Percentiles rank a stretch among this genome's conserved stretches.
Conservation (phyloP, 2,797 vertebrate species). For the Eulemur rubriventer region DNA sequence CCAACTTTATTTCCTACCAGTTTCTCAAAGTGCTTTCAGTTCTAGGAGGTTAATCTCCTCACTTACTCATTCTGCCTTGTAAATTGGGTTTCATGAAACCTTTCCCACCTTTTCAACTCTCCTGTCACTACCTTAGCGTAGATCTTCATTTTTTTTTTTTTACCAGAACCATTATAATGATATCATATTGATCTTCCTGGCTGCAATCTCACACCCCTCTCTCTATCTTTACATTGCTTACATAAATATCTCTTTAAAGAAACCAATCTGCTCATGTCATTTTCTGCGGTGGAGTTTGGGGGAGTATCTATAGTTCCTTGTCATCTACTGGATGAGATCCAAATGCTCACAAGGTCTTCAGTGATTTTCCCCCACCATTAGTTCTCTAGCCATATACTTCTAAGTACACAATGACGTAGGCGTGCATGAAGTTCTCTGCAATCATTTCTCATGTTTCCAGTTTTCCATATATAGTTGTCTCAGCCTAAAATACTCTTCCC, state of each 20-base stretch:
- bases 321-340: neutral
- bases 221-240: neutral
- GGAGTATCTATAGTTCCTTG: neutral
- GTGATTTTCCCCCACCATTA: neutral
- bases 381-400: neutral
- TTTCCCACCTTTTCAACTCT: neutral
- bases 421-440: neutral
- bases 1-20: neutral
- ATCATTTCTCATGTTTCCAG: neutral
- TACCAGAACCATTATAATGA: neutral
- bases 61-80: neutral
- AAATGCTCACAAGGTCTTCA: neutral
- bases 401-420: neutral
- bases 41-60: neutral
- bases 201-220: neutral
- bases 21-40: neutral
- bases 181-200: neutral
- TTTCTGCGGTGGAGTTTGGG: neutral
- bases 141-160: neutral
- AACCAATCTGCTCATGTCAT: neutral
- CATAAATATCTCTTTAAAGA: neutral
- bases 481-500: neutral
- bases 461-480: neutral
- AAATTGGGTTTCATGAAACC: neutral
- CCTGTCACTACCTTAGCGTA: neutral